Percentiles rank a stretch among this genome's conserved stretches.
Conservation (phyloP, 2,888 invertebrate species). For the Meiosimyza platycephala region DNA sequence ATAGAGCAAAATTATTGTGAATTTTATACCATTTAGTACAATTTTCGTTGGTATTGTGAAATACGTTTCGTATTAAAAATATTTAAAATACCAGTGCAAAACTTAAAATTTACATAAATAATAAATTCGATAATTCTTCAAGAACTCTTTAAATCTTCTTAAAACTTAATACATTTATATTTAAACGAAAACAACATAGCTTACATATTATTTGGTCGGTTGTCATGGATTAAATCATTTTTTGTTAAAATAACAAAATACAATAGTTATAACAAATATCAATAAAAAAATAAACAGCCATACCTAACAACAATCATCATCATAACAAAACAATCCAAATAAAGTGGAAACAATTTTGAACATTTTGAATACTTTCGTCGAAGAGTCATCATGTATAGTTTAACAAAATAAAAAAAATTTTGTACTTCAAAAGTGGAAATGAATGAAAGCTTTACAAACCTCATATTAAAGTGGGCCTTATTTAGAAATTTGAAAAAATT, state of each 20-base stretch:
- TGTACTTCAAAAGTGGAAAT: constrained; percentile 8
- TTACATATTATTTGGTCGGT: constrained; percentile 25
- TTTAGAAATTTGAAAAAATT: no score
- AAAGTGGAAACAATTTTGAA: constrained; percentile 22
- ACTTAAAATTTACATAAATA: no score
- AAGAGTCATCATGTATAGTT: not conserved
- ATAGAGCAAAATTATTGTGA: no score
- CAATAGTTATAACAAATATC: not conserved
- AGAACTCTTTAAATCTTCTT: no score
- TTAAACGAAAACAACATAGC: no score
- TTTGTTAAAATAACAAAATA: not conserved
- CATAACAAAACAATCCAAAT: constrained; percentile 3
- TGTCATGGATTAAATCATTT: constrained; percentile 32
- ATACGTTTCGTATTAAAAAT: no score
- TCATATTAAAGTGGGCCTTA: not conserved
- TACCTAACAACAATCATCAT: not conserved
- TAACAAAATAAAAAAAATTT: not conserved
- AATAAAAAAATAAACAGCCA: not conserved
- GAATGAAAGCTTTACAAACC: no score
- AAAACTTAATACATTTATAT: no score
- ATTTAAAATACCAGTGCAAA: no score
- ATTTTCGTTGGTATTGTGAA: no score
- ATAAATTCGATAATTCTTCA: no score
- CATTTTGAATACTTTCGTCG: constrained; percentile 3
- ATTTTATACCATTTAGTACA: no score